Base-by-base conservation (phyloP, 2,113 vertebrate genomes). In the Hippocampus mohnikei region DNA sequence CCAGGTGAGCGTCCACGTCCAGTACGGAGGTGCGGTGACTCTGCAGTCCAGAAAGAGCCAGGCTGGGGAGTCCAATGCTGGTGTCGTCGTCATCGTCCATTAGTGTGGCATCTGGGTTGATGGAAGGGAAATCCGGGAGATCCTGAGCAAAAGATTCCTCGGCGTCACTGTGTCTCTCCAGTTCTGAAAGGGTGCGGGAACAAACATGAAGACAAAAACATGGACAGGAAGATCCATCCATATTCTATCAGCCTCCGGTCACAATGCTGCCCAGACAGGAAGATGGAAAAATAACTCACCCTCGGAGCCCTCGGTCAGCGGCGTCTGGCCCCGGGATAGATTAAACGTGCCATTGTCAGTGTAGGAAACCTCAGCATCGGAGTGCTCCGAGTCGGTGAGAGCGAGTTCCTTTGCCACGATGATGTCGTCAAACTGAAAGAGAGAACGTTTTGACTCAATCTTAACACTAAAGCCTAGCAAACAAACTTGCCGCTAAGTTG, bases 71-170 rank as follows among this genome's bases (percentile, higher is more conserved):
- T 40, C 96, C 97, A 8, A 98, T 94, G 90, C 96, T 98, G 16
- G 95, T 95, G 87, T 98, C 96, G 0, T 98, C 96, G 1, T 98
- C 96, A 0, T 99, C 96, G 2, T 98, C 97, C 86, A 98, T 91
- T 65, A 95, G 85, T 0, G 93, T 89, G 42, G 88, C 89, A 56
- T 98, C 96, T 0, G 95, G 95, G 66, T 97, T 98, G 73, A 99
- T 96, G 59, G 96, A 98, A 67, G 96, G 97, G 81, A 99, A 98
- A 80, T 97, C 96, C 0, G 93, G 94, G 27, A 99, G 95, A 80
- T 97, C 96, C 72, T 92, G 91, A 65, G 96, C 95, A 78, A 99
- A 98, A 15, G 96, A 96, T 71, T 98, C 97, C 82, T 99, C 97
- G 10, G 94, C 93, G 77, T 99, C 96, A 67, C 96, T 98, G 90